Evolutionary conservation across 2,888 invertebrate genomes (phyloP).

Genomic region (Leistus spinibarbis): DNA sequence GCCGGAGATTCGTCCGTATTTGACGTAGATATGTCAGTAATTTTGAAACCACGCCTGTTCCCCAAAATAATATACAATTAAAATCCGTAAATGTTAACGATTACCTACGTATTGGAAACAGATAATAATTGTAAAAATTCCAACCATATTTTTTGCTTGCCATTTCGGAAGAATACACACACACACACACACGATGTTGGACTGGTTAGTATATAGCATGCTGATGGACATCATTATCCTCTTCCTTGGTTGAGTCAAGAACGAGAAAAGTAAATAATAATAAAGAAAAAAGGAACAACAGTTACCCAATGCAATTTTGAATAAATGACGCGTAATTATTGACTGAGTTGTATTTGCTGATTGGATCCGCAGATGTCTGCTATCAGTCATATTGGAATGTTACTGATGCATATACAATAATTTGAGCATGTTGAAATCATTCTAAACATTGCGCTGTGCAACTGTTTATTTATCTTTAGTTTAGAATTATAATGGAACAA

Average conservation of each 20-base stretch:
- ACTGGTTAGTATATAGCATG: not conserved
- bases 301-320: not conserved
- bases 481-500: not conserved
- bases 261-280: not conserved
- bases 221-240: not conserved
- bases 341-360: not conserved
- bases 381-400: not conserved
- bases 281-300: not conserved
- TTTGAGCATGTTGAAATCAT: not conserved
- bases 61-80: not conserved
- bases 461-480: not conserved
- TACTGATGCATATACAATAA: not conserved
- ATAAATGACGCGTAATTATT: not conserved
- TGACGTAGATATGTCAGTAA: not conserved
- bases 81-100: not conserved
- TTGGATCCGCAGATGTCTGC: not conserved
- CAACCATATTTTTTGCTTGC: not conserved
- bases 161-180: not conserved
- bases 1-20: not conserved
- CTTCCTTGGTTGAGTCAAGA: not conserved
- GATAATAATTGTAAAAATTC: not conserved
- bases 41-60: not conserved
- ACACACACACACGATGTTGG: not conserved
- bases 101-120: not conserved
- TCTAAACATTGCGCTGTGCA: not conserved